A percentile compares a stretch with the other conserved stretches of the same genome.
Evolutionary conservation across 2,797 vertebrate genomes (phyloP).

Genomic region (Sitta carolinensis): DNA sequence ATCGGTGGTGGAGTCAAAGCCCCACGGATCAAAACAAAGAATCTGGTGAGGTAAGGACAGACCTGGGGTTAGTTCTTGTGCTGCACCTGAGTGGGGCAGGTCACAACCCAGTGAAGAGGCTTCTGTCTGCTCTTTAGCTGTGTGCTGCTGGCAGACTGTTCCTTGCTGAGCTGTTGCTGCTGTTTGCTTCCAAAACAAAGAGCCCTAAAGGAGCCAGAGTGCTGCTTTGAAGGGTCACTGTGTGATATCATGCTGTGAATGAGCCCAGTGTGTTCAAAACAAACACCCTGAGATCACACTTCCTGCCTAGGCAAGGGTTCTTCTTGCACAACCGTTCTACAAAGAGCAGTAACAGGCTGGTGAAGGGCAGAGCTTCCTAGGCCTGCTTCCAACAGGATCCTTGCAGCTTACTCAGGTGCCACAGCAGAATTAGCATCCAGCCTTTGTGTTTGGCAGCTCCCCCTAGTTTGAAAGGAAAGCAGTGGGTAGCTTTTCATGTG

Average conservation of each 20-base stretch:
- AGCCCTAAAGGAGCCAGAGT: background rate
- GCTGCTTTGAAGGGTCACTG: background rate
- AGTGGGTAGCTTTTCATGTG: background rate
- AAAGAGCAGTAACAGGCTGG: background rate
- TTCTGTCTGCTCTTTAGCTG: background rate
- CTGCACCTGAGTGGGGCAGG: background rate
- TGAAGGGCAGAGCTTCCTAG: background rate
- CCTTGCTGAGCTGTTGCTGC: background rate
- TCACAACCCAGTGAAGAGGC: background rate
- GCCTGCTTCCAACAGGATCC: background rate
- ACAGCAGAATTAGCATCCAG: background rate
- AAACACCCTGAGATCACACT: slow-evolving; percentile 17
- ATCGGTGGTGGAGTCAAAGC: slow-evolving; percentile 97
- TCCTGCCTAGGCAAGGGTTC: background rate
- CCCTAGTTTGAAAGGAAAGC: background rate
- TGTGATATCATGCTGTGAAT: background rate
- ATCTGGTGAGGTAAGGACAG: slow-evolving; percentile 90
- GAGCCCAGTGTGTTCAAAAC: slow-evolving; percentile 46
- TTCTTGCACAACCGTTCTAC: background rate
- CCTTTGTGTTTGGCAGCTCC: background rate
- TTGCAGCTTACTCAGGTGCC: background rate
- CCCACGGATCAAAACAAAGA: slow-evolving; percentile 98
- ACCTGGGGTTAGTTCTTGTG: background rate
- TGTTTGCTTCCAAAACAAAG: slow-evolving; percentile 60
- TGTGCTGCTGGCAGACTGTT: background rate